Evolutionary conservation across 2,888 invertebrate species (phyloP).

Genomic region (Scaptomyza tumidula): DNA sequence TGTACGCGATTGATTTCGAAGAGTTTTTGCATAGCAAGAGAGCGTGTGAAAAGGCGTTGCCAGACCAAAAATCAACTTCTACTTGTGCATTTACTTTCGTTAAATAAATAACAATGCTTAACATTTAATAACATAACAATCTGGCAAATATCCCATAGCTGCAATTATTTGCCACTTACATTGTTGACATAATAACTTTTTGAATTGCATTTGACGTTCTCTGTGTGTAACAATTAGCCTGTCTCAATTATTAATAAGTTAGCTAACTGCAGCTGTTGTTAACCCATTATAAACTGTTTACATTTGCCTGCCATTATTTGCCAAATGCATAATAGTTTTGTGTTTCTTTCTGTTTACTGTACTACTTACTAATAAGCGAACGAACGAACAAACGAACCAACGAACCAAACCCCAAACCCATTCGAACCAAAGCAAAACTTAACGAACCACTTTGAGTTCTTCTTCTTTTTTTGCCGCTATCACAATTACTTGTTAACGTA

Average conservation of each 20-base stretch:
- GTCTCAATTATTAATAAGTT: slow-evolving; percentile 13
- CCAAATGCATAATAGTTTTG: slow-evolving; percentile 40
- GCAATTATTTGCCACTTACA: not conserved
- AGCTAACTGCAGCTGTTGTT: not conserved
- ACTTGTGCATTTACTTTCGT: too few relatives aligned
- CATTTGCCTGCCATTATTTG: slow-evolving; percentile 13
- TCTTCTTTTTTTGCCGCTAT: too few relatives aligned
- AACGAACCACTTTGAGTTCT: not conserved
- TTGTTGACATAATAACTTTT: not conserved
- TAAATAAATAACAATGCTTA: too few relatives aligned
- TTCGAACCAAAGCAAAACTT: not conserved
- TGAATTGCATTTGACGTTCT: not conserved
- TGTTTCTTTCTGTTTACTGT: slow-evolving; percentile 5
- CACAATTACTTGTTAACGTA: too few relatives aligned
- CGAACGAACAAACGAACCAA: slow-evolving; percentile 29
- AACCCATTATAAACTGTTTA: slow-evolving; percentile 1
- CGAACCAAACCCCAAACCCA: not conserved
- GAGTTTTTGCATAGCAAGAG: not conserved
- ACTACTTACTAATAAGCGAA: slow-evolving; percentile 3
- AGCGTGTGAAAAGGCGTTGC: not conserved
- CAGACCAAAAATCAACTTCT: not conserved
- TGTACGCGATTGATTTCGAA: too few relatives aligned
- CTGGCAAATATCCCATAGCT: not conserved
- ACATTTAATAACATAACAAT: not conserved
- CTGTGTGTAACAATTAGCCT: slow-evolving; percentile 7